A percentile compares a stretch with the other conserved stretches of the same genome.
Conservation (phyloP, 2,797 vertebrate genomes). For the Hyperoplus lanceolatus region DNA sequence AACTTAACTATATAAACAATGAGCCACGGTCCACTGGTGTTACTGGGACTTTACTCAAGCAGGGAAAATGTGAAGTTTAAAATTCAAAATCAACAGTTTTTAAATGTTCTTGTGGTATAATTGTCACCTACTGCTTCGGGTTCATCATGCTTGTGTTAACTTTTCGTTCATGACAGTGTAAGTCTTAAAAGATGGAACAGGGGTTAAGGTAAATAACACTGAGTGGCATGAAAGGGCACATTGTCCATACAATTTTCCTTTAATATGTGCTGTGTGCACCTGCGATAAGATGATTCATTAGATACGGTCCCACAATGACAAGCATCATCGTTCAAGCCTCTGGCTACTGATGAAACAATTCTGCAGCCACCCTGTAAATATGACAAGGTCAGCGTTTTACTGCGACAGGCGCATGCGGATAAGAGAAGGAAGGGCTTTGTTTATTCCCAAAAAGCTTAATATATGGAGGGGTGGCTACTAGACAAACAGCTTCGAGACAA, state of each 20-base stretch:
- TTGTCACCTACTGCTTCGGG: background rate
- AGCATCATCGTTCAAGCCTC: slow-evolving; percentile 98
- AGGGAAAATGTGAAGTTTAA: background rate
- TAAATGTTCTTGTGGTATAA: background rate
- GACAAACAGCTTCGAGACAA: slow-evolving; percentile 61
- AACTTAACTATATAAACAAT: slow-evolving; percentile 30
- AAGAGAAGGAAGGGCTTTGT: slow-evolving; percentile 86
- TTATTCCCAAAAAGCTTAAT: slow-evolving; percentile 84
- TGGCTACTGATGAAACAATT: slow-evolving; percentile 98
- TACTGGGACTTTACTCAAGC: slow-evolving; percentile 19
- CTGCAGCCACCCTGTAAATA: slow-evolving; percentile 95
- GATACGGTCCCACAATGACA: slow-evolving; percentile 95
- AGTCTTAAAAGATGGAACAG: slow-evolving; percentile 84
- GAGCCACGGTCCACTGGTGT: slow-evolving; percentile 43
- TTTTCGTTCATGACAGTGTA: slow-evolving; percentile 12
- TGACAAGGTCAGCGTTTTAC: slow-evolving; percentile 98
- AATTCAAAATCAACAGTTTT: slow-evolving; percentile 24
- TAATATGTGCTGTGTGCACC: slow-evolving; percentile 97
- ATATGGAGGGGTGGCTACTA: slow-evolving; percentile 59
- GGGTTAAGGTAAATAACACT: slow-evolving; percentile 94
- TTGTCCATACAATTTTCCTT: slow-evolving; percentile 93
- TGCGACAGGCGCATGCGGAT: slow-evolving; percentile 79
- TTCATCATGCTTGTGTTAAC: slow-evolving; percentile 21
- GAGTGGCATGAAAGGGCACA: slow-evolving; percentile 93
- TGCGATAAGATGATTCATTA: slow-evolving; percentile 99